phyloP scores from a whole-genome alignment of 2,797 vertebrate genomes.

The Coendou prehensilis region DNA sequence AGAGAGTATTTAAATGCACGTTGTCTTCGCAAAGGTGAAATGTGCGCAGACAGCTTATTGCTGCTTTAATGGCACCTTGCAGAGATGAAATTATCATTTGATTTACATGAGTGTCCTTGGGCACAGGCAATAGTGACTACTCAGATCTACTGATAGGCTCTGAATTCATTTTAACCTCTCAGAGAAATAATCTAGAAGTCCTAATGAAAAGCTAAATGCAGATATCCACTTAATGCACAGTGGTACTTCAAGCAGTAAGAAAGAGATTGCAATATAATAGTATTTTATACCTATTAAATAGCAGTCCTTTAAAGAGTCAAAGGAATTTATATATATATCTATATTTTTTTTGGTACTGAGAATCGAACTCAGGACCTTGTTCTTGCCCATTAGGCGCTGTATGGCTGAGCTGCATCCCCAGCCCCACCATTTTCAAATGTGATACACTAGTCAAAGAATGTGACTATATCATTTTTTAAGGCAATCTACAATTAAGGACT shows the following conservation, averaged over 20 bases:
- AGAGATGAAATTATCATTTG: conserved; percentile 86
- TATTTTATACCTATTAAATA: conserved; percentile 74
- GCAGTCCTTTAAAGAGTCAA: conserved; percentile 62
- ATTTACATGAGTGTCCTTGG: conserved; percentile 85
- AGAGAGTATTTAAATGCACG: conserved; percentile 75
- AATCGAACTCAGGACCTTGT: too few relatives aligned
- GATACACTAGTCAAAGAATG: conserved; percentile 42
- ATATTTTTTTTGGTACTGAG: too few relatives aligned
- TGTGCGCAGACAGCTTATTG: conserved; percentile 79
- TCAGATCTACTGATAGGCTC: conserved; percentile 74
- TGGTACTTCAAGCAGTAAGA: conserved; percentile 74
- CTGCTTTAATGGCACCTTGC: conserved; percentile 83
- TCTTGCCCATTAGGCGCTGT: too few relatives aligned
- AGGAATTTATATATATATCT: conserved; percentile 43
- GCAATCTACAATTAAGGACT: conserved; percentile 29
- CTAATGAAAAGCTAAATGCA: conserved; percentile 80
- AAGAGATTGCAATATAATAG: conserved; percentile 66
- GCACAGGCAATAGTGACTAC: conserved; percentile 77
- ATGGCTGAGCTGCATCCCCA: too few relatives aligned
- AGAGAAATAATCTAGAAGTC: conserved; percentile 79
- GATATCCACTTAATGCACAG: conserved; percentile 80
- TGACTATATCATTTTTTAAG: conserved; percentile 56
- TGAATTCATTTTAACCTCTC: conserved; percentile 82
- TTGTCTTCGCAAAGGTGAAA: conserved; percentile 79
- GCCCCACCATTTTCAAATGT: conserved; percentile 28